phyloP scores from a whole-genome alignment of 2,113 vertebrate genomes.

The Grammomys dolichurus region DNA sequence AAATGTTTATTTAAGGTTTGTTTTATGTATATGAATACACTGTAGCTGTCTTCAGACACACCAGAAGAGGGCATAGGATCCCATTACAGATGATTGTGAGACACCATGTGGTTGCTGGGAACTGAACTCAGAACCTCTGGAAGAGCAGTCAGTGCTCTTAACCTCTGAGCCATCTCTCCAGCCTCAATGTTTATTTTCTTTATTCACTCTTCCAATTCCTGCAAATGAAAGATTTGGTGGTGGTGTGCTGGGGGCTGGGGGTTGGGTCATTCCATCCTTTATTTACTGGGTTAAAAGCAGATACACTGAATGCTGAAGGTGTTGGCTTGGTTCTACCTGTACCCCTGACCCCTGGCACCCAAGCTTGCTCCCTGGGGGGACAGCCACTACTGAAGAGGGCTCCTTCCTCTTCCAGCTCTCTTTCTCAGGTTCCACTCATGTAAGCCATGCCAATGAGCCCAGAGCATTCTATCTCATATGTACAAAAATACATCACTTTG shows the following conservation, averaged over 20 bases:
- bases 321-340: not conserved
- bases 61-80: no score
- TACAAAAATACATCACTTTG: slow-evolving; percentile 84
- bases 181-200: slow-evolving; percentile 9
- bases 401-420: not conserved
- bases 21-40: no score
- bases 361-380: not conserved
- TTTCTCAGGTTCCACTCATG: not conserved
- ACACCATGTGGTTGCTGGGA: no score
- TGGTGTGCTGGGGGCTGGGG: no score
- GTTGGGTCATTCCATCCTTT: not conserved
- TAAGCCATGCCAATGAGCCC: slow-evolving; percentile 12
- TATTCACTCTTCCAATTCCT: not conserved
- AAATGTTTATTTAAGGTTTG: not conserved
- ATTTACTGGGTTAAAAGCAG: slow-evolving; percentile 17
- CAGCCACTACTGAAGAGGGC: not conserved
- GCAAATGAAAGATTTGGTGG: not conserved
- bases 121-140: no score
- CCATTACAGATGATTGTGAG: no score
- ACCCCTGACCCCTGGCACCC: not conserved
- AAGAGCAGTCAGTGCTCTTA: no score
- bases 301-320: slow-evolving; percentile 31
- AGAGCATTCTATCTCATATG: slow-evolving; percentile 65
- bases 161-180: no score
- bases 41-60: no score